Percentiles rank a stretch among this genome's conserved stretches.
phyloP scores from a whole-genome alignment of 2,888 invertebrate species.

The Drosophila helvetica region DNA sequence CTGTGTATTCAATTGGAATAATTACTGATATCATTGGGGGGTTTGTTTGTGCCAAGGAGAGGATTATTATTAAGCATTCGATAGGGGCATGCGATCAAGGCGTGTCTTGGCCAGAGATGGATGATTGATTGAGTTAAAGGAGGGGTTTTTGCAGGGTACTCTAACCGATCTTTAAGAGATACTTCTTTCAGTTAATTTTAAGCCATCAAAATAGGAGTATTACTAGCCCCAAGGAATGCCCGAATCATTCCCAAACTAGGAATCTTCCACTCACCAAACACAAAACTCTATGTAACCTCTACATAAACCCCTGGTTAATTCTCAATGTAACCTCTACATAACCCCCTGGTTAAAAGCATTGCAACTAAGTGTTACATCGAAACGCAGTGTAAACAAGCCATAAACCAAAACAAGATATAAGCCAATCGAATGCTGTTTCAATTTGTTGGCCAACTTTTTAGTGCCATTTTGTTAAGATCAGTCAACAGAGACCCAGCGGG shows the following conservation, averaged over 20 bases:
- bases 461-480: conserved; percentile 11
- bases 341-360: neutral
- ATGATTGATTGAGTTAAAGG: neutral
- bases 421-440: neutral
- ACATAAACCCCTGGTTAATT: neutral
- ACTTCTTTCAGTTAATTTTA: no score
- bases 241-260: neutral
- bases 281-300: neutral
- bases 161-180: neutral
- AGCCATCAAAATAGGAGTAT: no score
- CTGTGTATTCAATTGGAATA: conserved; percentile 71
- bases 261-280: no score
- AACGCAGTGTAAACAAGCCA: neutral
- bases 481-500: neutral
- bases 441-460: conserved; percentile 1
- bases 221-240: no score
- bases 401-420: neutral
- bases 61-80: neutral
- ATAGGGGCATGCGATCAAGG: neutral
- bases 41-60: conserved; percentile 33
- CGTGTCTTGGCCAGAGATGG: neutral
- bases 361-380: neutral
- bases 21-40: conserved; percentile 48
- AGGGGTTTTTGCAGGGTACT: neutral
- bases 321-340: neutral